A percentile compares a stretch with the other conserved stretches of the same genome.
Conservation (phyloP, 2,113 vertebrate genomes). For the Burhinus oedicnemus region DNA sequence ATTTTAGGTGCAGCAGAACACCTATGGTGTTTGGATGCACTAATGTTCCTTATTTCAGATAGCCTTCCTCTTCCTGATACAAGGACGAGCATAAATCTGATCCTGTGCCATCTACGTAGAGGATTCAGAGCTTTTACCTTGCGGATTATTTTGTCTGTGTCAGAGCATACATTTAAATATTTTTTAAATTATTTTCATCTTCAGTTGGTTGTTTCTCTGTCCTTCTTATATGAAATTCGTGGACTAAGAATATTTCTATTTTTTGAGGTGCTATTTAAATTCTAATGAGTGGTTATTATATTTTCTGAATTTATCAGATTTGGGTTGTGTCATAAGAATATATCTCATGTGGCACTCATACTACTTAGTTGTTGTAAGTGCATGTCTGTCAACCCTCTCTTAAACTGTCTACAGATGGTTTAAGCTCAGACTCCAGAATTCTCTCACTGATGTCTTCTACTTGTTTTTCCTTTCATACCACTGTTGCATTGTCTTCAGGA, state of each 20-base stretch:
- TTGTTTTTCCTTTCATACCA: neutral
- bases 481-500: neutral
- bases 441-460: neutral
- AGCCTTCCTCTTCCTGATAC: neutral
- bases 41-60: neutral
- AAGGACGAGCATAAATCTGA: neutral
- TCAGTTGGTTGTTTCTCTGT: neutral
- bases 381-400: neutral
- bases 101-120: neutral
- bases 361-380: neutral
- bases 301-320: neutral
- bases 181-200: neutral
- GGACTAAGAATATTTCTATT: neutral
- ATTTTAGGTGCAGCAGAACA: neutral
- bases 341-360: neutral
- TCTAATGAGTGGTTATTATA: neutral
- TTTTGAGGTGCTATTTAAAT: neutral
- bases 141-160: neutral
- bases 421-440: neutral
- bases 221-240: neutral
- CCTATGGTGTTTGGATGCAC: neutral
- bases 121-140: neutral
- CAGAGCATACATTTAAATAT: neutral
- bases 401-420: neutral
- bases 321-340: neutral